phyloP scores from a whole-genome alignment of 2,797 vertebrate species.

The Acanthurus lineatus region DNA sequence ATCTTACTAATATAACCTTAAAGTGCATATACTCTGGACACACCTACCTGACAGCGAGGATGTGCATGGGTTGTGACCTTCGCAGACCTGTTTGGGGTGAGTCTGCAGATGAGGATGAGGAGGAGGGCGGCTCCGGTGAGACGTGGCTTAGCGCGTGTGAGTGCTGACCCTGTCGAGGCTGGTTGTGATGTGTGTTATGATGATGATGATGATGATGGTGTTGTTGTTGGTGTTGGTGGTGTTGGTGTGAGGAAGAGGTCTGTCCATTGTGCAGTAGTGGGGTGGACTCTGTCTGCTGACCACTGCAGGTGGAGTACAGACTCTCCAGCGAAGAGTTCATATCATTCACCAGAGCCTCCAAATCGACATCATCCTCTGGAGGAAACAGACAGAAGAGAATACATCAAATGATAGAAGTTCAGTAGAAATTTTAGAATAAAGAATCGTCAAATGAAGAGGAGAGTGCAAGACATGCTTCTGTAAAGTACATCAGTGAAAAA shows the following conservation, averaged over 20 bases:
- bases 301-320: constrained; percentile 87
- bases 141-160: constrained; percentile 55
- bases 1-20: not conserved
- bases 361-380: constrained; percentile 93
- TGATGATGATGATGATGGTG: constrained; percentile 50
- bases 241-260: constrained; percentile 70
- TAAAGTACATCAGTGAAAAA: not conserved
- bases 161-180: constrained; percentile 67
- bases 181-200: constrained; percentile 50
- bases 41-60: constrained; percentile 92
- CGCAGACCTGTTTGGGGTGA: constrained; percentile 83
- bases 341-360: constrained; percentile 93
- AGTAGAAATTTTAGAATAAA: not conserved
- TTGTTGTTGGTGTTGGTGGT: constrained; percentile 52
- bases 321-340: constrained; percentile 94
- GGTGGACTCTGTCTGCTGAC: constrained; percentile 87
- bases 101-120: constrained; percentile 69
- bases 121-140: constrained; percentile 68
- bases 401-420: not conserved
- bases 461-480: not conserved
- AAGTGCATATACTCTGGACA: not conserved
- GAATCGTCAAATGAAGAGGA: not conserved
- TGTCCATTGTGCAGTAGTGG: constrained; percentile 92
- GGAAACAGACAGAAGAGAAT: constrained; percentile 2
- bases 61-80: constrained; percentile 94